phyloP scores from a whole-genome alignment of 2,113 vertebrate species.

The Okapia johnstoni region DNA sequence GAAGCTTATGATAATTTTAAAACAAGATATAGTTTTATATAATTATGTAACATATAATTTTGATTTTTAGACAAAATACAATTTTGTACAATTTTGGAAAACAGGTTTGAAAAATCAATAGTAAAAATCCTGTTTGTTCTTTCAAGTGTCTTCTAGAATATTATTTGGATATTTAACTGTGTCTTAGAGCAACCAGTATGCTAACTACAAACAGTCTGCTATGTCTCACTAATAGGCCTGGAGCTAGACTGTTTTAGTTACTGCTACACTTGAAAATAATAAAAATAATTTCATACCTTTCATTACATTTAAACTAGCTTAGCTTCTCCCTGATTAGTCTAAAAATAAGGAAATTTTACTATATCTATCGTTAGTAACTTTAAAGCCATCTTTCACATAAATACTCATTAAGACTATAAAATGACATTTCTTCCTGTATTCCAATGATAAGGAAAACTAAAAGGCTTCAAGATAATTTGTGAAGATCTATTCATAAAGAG shows the following conservation, averaged over 20 bases:
- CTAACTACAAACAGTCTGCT: background rate
- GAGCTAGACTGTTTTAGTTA: background rate
- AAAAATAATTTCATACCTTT: conserved; percentile 28
- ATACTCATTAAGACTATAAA: background rate
- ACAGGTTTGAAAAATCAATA: background rate
- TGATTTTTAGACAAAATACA: conserved; percentile 4
- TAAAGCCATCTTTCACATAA: background rate
- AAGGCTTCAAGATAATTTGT: background rate
- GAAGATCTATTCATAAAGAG: background rate
- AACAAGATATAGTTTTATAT: conserved; percentile 9
- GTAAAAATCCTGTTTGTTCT: background rate
- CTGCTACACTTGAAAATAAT: background rate
- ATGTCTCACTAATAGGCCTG: background rate
- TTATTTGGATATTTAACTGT: background rate
- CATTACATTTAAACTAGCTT: background rate
- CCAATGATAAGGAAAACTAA: background rate
- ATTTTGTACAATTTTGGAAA: conserved; percentile 26
- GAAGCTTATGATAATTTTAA: background rate
- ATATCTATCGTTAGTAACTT: background rate
- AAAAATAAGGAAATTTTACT: background rate
- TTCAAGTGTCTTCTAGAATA: background rate
- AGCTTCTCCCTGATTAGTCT: background rate
- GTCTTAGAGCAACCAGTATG: conserved; percentile 13
- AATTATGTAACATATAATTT: background rate
- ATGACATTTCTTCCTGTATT: background rate